phyloP scores from a whole-genome alignment of 2,888 invertebrate species.

The Stenurella melanura region DNA sequence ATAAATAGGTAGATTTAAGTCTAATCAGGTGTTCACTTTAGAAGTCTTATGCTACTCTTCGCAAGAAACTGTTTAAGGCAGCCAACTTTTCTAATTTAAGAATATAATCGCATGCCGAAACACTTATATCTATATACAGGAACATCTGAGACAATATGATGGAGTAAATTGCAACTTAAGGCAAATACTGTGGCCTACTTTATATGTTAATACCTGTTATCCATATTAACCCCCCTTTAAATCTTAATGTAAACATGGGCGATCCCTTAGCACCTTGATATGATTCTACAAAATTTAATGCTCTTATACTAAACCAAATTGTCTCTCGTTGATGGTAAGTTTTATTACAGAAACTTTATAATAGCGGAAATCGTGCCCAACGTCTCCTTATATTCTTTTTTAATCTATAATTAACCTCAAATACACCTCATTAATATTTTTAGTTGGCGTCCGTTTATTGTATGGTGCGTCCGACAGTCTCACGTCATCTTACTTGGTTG shows the following conservation, averaged over 20 bases:
- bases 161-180: constrained; percentile 28
- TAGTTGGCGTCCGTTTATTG: no score
- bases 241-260: neutral
- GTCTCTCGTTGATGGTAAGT: neutral
- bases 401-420: neutral
- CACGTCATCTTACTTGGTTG: no score
- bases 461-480: no score
- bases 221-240: constrained; percentile 36
- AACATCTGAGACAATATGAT: constrained; percentile 1
- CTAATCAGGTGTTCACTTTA: neutral
- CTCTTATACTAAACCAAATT: neutral
- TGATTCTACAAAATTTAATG: neutral
- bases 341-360: neutral
- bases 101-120: neutral
- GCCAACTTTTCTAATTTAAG: neutral
- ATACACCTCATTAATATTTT: no score
- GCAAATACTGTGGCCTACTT: constrained; percentile 9
- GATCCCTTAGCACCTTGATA: neutral
- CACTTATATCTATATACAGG: neutral
- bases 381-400: neutral
- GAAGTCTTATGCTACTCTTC: neutral
- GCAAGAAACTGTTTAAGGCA: neutral
- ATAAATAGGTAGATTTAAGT: neutral
- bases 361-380: neutral
- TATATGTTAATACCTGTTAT: constrained; percentile 37